A percentile compares a stretch with the other conserved stretches of the same genome.
Conservation (phyloP, 2,113 vertebrate species). For the Phasianus colchicus region DNA sequence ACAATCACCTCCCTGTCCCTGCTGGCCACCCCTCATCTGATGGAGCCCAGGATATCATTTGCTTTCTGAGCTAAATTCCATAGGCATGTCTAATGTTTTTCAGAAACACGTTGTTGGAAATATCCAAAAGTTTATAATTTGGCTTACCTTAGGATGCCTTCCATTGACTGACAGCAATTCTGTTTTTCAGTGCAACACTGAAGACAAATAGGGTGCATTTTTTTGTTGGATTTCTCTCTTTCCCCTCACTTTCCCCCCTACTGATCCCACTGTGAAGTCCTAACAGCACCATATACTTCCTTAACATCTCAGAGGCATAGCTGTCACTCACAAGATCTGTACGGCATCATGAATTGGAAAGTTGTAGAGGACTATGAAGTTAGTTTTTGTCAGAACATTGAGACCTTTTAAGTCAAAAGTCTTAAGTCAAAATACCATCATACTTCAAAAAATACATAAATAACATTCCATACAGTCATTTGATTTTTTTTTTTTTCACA, state of each 20-base stretch:
- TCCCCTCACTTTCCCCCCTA: neutral
- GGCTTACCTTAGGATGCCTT: neutral
- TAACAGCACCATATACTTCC: neutral
- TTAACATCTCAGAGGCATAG: neutral
- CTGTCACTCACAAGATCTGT: neutral
- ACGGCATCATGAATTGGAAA: neutral
- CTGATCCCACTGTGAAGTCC: neutral
- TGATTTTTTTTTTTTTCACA: neutral
- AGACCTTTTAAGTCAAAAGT: neutral
- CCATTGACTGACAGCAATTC: neutral
- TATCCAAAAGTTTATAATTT: neutral
- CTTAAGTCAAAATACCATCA: neutral
- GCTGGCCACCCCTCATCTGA: too few relatives aligned
- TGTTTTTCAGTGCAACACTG: neutral
- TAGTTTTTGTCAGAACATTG: neutral
- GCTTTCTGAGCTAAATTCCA: neutral
- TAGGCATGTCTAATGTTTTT: neutral
- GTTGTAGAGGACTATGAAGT: neutral
- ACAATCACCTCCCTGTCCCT: too few relatives aligned
- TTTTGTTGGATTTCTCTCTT: neutral
- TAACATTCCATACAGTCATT: neutral
- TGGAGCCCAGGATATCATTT: too few relatives aligned
- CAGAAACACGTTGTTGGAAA: neutral
- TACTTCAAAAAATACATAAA: neutral
- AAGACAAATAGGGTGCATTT: neutral